A percentile compares a stretch with the other conserved stretches of the same genome.
Conservation (phyloP, 2,113 vertebrate species). For the Embiotoca jacksoni region DNA sequence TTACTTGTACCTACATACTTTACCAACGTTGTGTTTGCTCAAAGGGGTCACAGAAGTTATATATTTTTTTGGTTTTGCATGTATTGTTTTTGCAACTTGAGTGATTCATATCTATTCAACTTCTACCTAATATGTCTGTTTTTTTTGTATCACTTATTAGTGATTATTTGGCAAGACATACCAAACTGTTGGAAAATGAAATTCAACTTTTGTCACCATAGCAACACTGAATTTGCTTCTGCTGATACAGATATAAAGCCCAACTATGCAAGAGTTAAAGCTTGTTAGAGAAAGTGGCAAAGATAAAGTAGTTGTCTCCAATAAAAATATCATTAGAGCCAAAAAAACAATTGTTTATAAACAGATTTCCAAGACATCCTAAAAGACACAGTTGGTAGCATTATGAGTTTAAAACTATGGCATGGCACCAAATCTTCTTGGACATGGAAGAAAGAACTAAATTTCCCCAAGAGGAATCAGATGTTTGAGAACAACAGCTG, state of each 20-base stretch:
- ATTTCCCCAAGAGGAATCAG: neutral
- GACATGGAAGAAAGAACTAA: neutral
- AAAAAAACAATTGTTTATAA: neutral
- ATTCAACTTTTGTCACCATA: neutral
- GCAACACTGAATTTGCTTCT: neutral
- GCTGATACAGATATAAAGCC: slow-evolving; percentile 2
- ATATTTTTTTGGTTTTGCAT: no score
- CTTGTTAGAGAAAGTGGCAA: neutral
- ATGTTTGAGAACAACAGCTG: neutral
- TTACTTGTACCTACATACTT: no score
- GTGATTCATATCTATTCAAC: no score
- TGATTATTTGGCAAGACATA: neutral
- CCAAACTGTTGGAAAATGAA: neutral
- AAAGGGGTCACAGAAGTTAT: no score
- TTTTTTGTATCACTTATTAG: no score
- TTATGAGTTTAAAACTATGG: slow-evolving; percentile 3
- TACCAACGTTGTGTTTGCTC: no score
- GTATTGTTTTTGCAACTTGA: no score
- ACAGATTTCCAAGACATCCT: neutral
- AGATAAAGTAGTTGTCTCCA: neutral
- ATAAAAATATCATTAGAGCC: neutral
- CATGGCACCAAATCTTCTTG: neutral
- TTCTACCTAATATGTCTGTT: no score
- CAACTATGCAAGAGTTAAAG: neutral
- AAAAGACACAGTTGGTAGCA: slow-evolving; percentile 6